phyloP scores from a whole-genome alignment of 2,797 vertebrate species.

The Fistularia commersonii region DNA sequence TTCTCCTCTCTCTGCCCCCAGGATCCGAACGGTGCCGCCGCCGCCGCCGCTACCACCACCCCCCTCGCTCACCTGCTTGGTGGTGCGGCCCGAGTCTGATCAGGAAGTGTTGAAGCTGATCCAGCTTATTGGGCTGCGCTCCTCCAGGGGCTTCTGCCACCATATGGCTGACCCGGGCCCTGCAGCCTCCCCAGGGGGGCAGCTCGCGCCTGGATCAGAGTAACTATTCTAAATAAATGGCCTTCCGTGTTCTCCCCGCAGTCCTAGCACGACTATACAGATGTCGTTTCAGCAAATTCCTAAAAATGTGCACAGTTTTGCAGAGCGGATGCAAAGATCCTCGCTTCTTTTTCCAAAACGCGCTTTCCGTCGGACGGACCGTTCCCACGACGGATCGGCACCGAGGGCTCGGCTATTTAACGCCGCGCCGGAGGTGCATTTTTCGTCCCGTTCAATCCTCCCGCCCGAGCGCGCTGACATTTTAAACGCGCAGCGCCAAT shows the following conservation, averaged over 20 bases:
- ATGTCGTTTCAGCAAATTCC: slow-evolving; percentile 84
- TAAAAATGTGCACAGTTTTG: slow-evolving; percentile 73
- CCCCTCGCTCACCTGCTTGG: slow-evolving; percentile 56
- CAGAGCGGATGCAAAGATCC: no score
- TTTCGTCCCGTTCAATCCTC: slow-evolving; percentile 56
- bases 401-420: no score
- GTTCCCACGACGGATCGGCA: no score
- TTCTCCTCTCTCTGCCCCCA: slow-evolving; percentile 71
- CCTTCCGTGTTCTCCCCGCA: slow-evolving; percentile 68
- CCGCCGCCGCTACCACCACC: slow-evolving; percentile 51
- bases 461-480: slow-evolving; percentile 62
- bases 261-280: slow-evolving; percentile 82
- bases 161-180: slow-evolving; percentile 91
- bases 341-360: no score
- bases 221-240: slow-evolving; percentile 74
- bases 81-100: slow-evolving; percentile 70
- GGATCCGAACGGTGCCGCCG: slow-evolving; percentile 55
- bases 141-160: slow-evolving; percentile 86
- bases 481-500: slow-evolving; percentile 66
- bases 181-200: slow-evolving; percentile 84
- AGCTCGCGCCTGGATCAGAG: slow-evolving; percentile 77
- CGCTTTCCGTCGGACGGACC: no score
- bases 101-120: slow-evolving; percentile 81
- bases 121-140: slow-evolving; percentile 84
- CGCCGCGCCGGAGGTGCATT: slow-evolving; percentile 31